phyloP scores from a whole-genome alignment of 1,140 invertebrate genomes.

The Homalodisca vitripennis region DNA sequence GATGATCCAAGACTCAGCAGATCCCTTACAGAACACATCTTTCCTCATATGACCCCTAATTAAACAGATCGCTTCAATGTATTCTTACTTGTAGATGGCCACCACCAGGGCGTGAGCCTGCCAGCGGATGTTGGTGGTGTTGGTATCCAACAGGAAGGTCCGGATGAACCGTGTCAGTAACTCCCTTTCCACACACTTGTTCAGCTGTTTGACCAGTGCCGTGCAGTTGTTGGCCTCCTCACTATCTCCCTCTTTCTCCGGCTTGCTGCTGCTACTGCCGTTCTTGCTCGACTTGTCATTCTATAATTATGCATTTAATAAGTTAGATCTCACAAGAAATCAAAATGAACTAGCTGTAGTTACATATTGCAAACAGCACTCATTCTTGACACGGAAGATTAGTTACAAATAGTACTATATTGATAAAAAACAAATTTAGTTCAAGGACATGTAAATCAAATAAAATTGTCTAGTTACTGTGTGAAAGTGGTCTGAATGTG shows the following conservation, averaged over 20 bases:
- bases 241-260: slow-evolving; percentile 57
- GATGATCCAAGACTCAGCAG: too few species aligned
- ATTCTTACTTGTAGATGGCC: slow-evolving; percentile 80
- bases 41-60: too few species aligned
- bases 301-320: not conserved
- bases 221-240: slow-evolving; percentile 71
- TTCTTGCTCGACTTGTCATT: slow-evolving; percentile 19
- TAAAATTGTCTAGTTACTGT: too few species aligned
- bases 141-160: slow-evolving; percentile 91
- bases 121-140: slow-evolving; percentile 90
- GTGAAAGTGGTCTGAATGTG: too few species aligned
- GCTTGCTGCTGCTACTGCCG: slow-evolving; percentile 37
- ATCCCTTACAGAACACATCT: too few species aligned
- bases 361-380: too few species aligned
- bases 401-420: too few species aligned
- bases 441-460: too few species aligned
- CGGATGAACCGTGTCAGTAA: slow-evolving; percentile 79
- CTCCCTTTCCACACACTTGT: slow-evolving; percentile 64
- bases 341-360: too few species aligned
- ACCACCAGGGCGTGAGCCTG: slow-evolving; percentile 88
- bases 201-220: slow-evolving; percentile 67
- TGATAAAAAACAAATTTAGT: too few species aligned
- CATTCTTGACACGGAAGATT: too few species aligned
- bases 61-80: too few species aligned
- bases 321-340: not conserved